Conservation (phyloP, 2,888 invertebrate genomes). For the Philereme transversata region DNA sequence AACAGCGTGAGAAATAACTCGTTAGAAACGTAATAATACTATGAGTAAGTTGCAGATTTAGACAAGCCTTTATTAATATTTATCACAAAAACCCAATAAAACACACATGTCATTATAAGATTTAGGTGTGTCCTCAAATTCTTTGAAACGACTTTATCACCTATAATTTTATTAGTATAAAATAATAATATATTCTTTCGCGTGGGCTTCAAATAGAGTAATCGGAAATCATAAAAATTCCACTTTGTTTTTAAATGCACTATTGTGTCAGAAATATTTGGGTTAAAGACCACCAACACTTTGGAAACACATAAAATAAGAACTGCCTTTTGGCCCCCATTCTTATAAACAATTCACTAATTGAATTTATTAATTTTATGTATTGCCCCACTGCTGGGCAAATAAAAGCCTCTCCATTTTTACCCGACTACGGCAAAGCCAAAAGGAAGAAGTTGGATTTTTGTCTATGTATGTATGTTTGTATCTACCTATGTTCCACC, state of each 20-base stretch:
- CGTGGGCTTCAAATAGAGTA: slow-evolving; percentile 11
- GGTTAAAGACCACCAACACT: no score
- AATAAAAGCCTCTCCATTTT: no score
- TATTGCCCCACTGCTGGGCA: no score
- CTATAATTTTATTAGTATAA: background rate
- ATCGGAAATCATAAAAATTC: slow-evolving; percentile 9
- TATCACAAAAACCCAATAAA: slow-evolving; percentile 11
- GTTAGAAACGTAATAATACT: slow-evolving; percentile 21
- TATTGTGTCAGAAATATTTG: no score
- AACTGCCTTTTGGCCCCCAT: no score
- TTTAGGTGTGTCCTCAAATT: slow-evolving; percentile 26
- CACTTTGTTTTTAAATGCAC: background rate
- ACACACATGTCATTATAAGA: slow-evolving; percentile 18
- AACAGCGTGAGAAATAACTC: slow-evolving; percentile 31
- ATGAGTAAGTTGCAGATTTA: slow-evolving; percentile 31
- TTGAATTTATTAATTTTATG: no score
- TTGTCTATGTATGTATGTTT: no score
- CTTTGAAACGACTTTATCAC: slow-evolving; percentile 6
- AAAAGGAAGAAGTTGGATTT: no score
- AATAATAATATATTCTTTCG: background rate
- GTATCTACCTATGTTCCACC: no score
- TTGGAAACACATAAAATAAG: no score
- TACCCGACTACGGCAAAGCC: no score
- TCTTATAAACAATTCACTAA: no score
- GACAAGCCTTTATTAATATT: slow-evolving; percentile 8